Evolutionary conservation across 2,797 vertebrate species (phyloP).

Genomic region (Danio choprae): DNA sequence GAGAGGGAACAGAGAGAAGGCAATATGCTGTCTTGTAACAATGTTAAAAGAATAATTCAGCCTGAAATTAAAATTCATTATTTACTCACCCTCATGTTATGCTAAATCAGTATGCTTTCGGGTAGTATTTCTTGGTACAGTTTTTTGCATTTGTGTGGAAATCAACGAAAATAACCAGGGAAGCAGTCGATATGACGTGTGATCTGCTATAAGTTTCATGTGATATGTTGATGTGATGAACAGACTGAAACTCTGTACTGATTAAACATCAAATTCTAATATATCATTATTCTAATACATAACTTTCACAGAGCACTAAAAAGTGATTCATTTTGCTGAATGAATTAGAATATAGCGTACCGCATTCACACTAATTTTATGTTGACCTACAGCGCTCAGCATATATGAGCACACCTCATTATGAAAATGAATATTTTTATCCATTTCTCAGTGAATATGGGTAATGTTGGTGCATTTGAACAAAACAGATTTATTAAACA

Average conservation of each 20-base stretch:
- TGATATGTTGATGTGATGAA: background rate
- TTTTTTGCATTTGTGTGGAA: background rate
- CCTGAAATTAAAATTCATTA: constrained; percentile 10
- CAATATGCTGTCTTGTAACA: constrained; percentile 64
- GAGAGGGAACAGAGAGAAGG: constrained; percentile 60
- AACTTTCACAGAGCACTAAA: background rate
- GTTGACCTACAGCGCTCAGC: background rate
- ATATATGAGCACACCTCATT: too few species aligned
- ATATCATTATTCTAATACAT: too few species aligned
- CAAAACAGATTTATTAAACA: too few species aligned
- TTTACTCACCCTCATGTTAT: constrained; percentile 1
- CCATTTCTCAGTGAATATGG: too few species aligned
- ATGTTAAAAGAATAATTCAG: constrained; percentile 37
- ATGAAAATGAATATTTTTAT: too few species aligned
- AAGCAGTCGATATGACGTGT: background rate
- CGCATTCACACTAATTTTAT: background rate
- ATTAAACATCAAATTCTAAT: too few species aligned
- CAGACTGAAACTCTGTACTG: background rate
- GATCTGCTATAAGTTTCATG: background rate
- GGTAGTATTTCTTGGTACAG: background rate
- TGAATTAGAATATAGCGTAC: background rate
- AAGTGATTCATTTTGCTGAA: background rate
- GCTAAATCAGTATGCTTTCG: background rate
- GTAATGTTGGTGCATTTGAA: too few species aligned
- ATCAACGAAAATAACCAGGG: constrained; percentile 6